Percentiles rank a stretch among this genome's conserved stretches.
phyloP scores from a whole-genome alignment of 2,113 vertebrate genomes.

The Rhinogobius similis region DNA sequence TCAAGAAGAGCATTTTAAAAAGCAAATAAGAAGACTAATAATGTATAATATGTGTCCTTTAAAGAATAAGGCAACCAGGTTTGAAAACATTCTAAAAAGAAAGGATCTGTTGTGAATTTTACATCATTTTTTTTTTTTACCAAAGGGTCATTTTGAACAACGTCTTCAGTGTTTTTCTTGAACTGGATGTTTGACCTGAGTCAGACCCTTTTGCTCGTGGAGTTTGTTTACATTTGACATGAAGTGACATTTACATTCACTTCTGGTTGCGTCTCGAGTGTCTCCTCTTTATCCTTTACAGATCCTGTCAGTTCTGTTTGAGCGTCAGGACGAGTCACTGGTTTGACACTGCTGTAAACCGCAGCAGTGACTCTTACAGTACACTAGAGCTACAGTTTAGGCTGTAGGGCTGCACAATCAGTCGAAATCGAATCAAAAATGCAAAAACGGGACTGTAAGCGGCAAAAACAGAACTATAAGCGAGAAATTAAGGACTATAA shows the following conservation, averaged over 20 bases:
- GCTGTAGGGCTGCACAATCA: no score
- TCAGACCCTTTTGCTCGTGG: background rate
- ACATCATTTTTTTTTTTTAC: background rate
- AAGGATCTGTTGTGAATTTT: no score
- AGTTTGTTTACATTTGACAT: constrained; percentile 1
- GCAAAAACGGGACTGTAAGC: no score
- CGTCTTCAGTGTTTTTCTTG: background rate
- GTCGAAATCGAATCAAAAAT: no score
- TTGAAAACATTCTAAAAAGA: background rate
- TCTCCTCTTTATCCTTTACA: constrained; percentile 8
- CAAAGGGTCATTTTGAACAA: background rate
- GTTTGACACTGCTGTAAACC: background rate
- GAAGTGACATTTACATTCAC: background rate
- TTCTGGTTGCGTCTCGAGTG: background rate
- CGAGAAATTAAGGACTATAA: no score
- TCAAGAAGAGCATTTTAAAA: no score
- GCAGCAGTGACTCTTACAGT: background rate
- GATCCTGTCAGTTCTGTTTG: background rate
- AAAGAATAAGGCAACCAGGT: background rate
- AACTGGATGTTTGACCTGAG: background rate
- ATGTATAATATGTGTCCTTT: no score
- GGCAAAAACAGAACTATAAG: no score
- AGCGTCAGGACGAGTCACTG: background rate
- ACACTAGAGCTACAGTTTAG: background rate
- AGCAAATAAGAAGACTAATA: no score